Evolutionary conservation across 2,888 invertebrate species (phyloP), one percentile per base, ranked within the genome.

Genomic region (Adelphocoris suturalis): DNA sequence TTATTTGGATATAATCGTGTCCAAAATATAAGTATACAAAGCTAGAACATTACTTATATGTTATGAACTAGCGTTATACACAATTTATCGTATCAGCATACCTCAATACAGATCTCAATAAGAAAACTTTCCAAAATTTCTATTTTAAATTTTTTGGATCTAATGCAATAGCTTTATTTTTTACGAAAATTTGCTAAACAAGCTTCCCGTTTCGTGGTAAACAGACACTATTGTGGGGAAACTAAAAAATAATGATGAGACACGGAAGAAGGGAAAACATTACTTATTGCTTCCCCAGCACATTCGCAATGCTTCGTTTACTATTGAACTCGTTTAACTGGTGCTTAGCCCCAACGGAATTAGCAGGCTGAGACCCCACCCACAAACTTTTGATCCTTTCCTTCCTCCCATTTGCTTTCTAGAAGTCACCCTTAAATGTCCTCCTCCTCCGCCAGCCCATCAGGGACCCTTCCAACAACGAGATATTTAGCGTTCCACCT

Each of bases 301-400:
- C 88, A 47, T 87, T 76, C 76, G 87, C 19, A 80, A 88, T 68
- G 88, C 88, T 55, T 88, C 78, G 88, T 88, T 88, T 88, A 80
- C 88, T 78, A 88, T 88, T 57, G 88, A 88, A 88, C 88, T 88
- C 80, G 78, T 88, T 88, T 88, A 88, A 88, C 80, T 88, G 88
- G 88, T 80, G 52, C 80, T 88, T 88, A 88, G n/a, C 88, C 52
- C 52, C 86, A 23, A 61, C 86, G 68, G 86, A 86, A 86, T 61
- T 86, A 86, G 84, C 37, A 61, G 68, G 68, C 37, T 61, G 61
- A 37, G 68, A 52, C n/a, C 14, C 52, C 48, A 2, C n/a, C 57
- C 57, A n/a, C 81, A 81, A 81, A 81, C 81, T 81, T 81, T 76
- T 81, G 47, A 46, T 47, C 86, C 85, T 46, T 52, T 57, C 68